Evolutionary conservation across 2,113 vertebrate species (phyloP).

Genomic region (Tilapia sparmanii): DNA sequence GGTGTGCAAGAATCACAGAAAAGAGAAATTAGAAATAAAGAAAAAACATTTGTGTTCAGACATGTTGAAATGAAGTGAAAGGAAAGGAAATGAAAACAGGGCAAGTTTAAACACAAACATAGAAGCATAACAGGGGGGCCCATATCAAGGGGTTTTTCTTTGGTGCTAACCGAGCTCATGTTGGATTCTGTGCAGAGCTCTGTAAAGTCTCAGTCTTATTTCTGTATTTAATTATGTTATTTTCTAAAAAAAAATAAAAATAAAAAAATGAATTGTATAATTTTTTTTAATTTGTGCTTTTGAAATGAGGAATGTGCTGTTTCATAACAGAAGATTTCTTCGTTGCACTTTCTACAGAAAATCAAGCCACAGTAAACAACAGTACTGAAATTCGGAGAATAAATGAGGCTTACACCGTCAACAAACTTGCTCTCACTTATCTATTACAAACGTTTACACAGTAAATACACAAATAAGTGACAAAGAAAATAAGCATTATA

Average conservation of each 20-base stretch:
- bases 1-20: not conserved
- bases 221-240: not conserved
- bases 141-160: not conserved
- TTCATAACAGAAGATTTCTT: not conserved
- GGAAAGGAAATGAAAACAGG: not conserved
- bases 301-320: not conserved
- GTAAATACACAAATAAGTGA: not conserved
- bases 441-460: not conserved
- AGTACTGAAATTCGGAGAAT: not conserved
- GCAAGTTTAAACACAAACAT: not conserved
- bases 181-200: not conserved
- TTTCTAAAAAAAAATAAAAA: not conserved
- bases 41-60: not conserved
- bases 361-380: not conserved
- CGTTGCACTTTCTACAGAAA: not conserved
- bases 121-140: not conserved
- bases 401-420: accelerated
- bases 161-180: accelerated
- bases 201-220: not conserved
- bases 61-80: not conserved
- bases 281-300: not conserved
- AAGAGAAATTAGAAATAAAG: not conserved
- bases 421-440: not conserved
- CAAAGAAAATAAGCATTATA: not conserved
- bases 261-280: accelerated